Evolutionary conservation across 1,140 invertebrate genomes (phyloP), one percentile per base, ranked within the genome.

Genomic region (Trialeurodes vaporariorum): DNA sequence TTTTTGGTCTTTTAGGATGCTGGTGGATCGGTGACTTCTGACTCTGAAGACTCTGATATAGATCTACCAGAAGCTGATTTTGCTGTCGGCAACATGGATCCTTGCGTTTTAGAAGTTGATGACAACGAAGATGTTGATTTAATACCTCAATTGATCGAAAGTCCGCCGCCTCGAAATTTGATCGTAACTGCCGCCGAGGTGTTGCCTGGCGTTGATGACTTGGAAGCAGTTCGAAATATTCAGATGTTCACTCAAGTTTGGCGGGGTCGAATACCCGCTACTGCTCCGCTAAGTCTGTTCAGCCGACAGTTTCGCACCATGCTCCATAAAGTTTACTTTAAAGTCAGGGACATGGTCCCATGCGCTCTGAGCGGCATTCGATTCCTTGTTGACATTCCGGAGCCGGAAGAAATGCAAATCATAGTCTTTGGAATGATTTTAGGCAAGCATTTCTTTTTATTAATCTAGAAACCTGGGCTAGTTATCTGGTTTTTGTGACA

Each of bases 181-280:
- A 84, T 92, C 66, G 83, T 93, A 59, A 91, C 90, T n/a, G 94
- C 91, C 76, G 92, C 89, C 1, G 89, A 93, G 77, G 81, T 79
- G 24, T 84, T 92, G 61, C 90, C 91, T 11, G 91, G 91, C 0
- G 78, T 90, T 65, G 82, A 85, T n/a, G 66, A 69, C 68, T 64
- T 72, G 62, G 73, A 77, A 67, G 73, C 82, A 40, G 84, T 87
- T 0, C 84, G 84, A 71, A 92, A 92, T 78, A 77, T 93, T 58
- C 89, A 94, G 80, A 93, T 93, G 89, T 94, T 94, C 75, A 91
- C 87, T 0, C 89, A 92, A 79, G 86, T 94, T 23, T 92, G 87
- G 78, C 81, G 90, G 59, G 84, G 85, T 0, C 88, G 89, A 73
- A 82, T 92, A 21, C 82, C 85, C 17, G 69, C 78, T 5, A 78